Conservation (phyloP, 2,797 vertebrate genomes). For the Spinus pinus region DNA sequence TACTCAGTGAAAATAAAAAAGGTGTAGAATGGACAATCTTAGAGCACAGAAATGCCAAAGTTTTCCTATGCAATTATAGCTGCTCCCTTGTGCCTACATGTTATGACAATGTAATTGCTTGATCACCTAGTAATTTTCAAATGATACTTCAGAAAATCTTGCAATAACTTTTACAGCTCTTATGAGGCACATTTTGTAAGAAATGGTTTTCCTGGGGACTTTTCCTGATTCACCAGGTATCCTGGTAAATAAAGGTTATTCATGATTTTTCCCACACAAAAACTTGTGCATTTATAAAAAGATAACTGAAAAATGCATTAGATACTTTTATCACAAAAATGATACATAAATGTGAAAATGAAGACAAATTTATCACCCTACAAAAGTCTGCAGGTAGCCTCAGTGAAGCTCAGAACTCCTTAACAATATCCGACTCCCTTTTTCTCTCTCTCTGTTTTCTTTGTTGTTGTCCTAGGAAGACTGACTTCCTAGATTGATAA, state of each 20-base stretch:
- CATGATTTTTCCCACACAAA: not conserved
- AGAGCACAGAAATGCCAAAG: not conserved
- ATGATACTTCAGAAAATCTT: not conserved
- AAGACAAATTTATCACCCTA: not conserved
- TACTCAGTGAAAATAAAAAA: not conserved
- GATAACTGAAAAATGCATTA: not conserved
- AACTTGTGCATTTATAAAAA: not conserved
- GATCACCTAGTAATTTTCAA: slow-evolving; percentile 19
- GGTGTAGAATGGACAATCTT: not conserved
- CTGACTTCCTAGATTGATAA: not conserved
- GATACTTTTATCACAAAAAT: not conserved
- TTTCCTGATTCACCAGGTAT: not conserved
- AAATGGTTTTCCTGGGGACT: not conserved
- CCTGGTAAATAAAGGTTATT: not conserved
- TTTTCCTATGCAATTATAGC: not conserved
- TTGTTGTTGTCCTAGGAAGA: not conserved
- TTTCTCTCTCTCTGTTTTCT: not conserved
- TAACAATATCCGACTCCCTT: not conserved
- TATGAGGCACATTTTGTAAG: not conserved
- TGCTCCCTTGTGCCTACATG: not conserved
- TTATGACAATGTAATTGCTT: not conserved
- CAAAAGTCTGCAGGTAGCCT: not conserved
- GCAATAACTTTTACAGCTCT: slow-evolving; percentile 7
- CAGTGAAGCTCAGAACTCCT: not conserved
- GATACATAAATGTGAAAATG: not conserved